Evolutionary conservation across 2,797 vertebrate genomes (phyloP), one percentile per base, ranked within the genome.

Genomic region (Chelon labrosus): DNA sequence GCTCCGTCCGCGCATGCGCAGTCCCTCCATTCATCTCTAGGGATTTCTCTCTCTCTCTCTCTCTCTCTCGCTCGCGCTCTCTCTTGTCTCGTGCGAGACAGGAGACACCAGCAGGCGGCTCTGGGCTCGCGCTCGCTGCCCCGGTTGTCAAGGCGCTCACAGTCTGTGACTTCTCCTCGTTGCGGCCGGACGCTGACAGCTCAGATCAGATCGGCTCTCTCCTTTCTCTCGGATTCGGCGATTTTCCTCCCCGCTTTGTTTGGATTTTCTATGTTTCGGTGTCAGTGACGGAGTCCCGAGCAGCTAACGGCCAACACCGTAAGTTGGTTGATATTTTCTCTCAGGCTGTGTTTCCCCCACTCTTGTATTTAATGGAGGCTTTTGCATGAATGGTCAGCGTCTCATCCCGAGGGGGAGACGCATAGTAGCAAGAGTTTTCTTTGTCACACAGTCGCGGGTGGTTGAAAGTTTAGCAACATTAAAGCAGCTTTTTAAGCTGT

Each of bases 1-100:
- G 75, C 6, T 66, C 65, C 22, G 19, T 79, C 31, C 57, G 75
- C 93, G 91, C 92, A 25, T 93, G 94, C 93, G 93, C 91, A 83
- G 53, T 69, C 12, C 12, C 35, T 0, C 70, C 84, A 75, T 75
- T 82, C 88, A 85, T 84, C 52, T 80, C 59, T 16, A 56, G 71
- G 66, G 85, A 54, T 78, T 68, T 20, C 50, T 58, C 66, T n/a
- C 60, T 59, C 38, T 41, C 53, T 44, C 46, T 10, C 14, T 16
- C 41, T 10, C 58, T 31, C 42, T 9, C 25, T 8, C 57, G 20
- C 49, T 65, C 51, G 37, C 50, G 60, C 53, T 38, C 49, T 25
- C 50, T 55, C 66, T n/a, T 10, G 82, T 87, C 81, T 88, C 83
- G 80, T 88, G 87, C 70, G 38, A 70, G 61, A 58, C 69, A 61